These are phyloP conservation scores for Sebastiscus albofasciatus DNA, from an alignment of 2,797 vertebrate genomes.

Conservation along the genomic window DNA sequence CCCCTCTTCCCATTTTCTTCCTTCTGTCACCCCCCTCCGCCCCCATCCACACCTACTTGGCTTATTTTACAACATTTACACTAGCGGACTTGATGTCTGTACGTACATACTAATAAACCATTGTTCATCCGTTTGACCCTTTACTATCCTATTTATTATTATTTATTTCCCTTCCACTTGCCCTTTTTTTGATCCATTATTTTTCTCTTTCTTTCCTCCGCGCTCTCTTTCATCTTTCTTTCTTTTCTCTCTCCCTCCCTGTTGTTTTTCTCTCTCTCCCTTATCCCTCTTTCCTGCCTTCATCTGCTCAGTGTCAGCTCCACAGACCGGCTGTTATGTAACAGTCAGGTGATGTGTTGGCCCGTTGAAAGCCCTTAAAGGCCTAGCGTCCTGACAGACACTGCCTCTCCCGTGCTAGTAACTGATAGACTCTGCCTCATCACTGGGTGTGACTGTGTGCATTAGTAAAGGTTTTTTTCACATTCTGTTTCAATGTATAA, in stretches of 20 bases:
- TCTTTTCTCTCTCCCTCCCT: conserved; percentile 1
- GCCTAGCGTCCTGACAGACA: conserved; percentile 26
- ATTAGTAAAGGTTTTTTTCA: background rate
- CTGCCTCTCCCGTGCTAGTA: background rate
- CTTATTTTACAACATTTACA: conserved; percentile 15
- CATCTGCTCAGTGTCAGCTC: conserved; percentile 63
- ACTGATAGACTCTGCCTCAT: conserved; percentile 3
- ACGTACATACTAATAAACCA: background rate
- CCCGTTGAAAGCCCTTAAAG: conserved; percentile 56
- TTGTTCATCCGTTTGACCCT: background rate
- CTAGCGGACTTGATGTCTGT: background rate
- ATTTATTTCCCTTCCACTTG: background rate
- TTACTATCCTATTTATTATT: background rate
- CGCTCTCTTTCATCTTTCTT: background rate
- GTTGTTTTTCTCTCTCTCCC: conserved; percentile 36
- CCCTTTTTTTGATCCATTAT: background rate
- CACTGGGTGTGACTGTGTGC: background rate
- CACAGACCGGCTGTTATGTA: conserved; percentile 70
- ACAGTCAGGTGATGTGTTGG: conserved; percentile 74
- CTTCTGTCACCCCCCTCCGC: background rate
- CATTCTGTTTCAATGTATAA: background rate
- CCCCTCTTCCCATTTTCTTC: conserved; percentile 29
- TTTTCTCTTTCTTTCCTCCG: background rate
- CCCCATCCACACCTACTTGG: background rate
- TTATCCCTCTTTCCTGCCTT: conserved; percentile 58